Evolutionary conservation across 1,140 invertebrate species (phyloP).

Genomic region (Melanaphis sacchari): DNA sequence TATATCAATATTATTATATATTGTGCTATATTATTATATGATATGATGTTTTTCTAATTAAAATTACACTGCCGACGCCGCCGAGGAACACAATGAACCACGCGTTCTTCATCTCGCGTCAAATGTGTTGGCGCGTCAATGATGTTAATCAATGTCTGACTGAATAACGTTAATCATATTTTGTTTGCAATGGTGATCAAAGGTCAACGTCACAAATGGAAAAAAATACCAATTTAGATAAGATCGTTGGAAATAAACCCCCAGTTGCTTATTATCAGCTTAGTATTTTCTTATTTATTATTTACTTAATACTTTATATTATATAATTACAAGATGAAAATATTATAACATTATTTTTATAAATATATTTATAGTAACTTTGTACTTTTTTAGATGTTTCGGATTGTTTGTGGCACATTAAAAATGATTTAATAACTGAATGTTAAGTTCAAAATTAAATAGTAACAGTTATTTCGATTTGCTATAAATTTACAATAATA

Average conservation of each 20-base stretch:
- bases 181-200: background rate
- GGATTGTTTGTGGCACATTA: background rate
- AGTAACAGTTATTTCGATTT: background rate
- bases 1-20: background rate
- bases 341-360: background rate
- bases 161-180: slow-evolving; percentile 25
- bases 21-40: background rate
- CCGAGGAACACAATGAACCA: slow-evolving; percentile 2
- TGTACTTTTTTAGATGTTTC: background rate
- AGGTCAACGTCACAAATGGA: background rate
- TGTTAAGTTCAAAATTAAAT: background rate
- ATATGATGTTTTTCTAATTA: background rate
- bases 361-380: background rate
- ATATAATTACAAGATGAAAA: background rate
- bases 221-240: background rate
- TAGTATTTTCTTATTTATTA: background rate
- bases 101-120: background rate
- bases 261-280: background rate
- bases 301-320: background rate
- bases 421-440: background rate
- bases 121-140: background rate
- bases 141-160: background rate
- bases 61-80: background rate
- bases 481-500: background rate
- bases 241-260: background rate